These are phyloP conservation scores for Lingula anatina DNA, from an alignment of 2,888 invertebrate genomes.

Conservation along the genomic window DNA sequence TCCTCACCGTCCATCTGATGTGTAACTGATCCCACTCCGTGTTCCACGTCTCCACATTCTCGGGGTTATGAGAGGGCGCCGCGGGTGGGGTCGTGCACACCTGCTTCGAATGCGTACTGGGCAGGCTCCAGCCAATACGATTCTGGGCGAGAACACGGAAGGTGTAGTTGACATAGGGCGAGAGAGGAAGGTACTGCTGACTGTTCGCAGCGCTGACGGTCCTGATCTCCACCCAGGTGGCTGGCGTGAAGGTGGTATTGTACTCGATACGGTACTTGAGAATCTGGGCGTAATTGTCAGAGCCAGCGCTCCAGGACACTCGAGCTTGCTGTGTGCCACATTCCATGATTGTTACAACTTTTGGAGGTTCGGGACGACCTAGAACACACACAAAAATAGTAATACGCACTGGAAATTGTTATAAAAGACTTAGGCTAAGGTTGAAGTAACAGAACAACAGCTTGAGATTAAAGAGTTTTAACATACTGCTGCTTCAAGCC, in stretches of 20 bases:
- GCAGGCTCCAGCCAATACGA: constrained; percentile 48
- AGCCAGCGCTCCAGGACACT: constrained; percentile 82
- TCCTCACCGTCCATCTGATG: constrained; percentile 50
- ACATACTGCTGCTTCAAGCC: neutral
- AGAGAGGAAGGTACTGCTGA: constrained; percentile 26
- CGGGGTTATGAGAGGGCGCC: constrained; percentile 40
- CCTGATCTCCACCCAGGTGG: constrained; percentile 77
- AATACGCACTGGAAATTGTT: too few species aligned
- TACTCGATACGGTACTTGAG: constrained; percentile 84
- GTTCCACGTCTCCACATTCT: constrained; percentile 44
- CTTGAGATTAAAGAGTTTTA: neutral
- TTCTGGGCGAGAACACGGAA: constrained; percentile 50
- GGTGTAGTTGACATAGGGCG: constrained; percentile 46
- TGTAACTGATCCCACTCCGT: constrained; percentile 33
- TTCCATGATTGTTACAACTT: constrained; percentile 62
- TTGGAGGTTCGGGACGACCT: constrained; percentile 89
- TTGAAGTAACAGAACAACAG: neutral
- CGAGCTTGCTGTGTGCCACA: constrained; percentile 48
- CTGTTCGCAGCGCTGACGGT: constrained; percentile 28
- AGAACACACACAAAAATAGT: constrained; percentile 12
- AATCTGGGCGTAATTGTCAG: constrained; percentile 93
- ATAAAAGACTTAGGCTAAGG: neutral
- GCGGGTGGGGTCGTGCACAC: constrained; percentile 34
- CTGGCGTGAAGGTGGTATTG: constrained; percentile 88
- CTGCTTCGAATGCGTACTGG: constrained; percentile 32